Conservation (phyloP, 2,888 invertebrate genomes). For the Cerastis leucographa region DNA sequence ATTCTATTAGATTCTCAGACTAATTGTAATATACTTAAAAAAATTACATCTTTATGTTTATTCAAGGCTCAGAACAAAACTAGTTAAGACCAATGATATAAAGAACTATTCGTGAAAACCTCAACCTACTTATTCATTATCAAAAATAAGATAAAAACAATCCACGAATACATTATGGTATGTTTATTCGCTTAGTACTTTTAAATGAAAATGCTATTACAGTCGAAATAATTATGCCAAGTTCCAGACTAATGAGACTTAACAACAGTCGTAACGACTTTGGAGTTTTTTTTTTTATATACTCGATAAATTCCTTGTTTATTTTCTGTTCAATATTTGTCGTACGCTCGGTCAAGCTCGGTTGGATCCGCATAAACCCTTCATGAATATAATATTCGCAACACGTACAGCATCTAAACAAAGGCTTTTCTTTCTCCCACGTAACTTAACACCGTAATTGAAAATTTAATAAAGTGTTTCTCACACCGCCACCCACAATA, state of each 20-base stretch:
- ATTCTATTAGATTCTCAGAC: neutral
- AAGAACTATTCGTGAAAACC: neutral
- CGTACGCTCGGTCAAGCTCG: slow-evolving; percentile 32
- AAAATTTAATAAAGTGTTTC: slow-evolving; percentile 77
- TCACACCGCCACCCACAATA: slow-evolving; percentile 54
- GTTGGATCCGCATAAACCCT: slow-evolving; percentile 53
- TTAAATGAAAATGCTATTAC: slow-evolving; percentile 21
- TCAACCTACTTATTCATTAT: neutral
- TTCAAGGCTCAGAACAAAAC: neutral
- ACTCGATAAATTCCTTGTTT: slow-evolving; percentile 9
- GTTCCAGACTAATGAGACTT: slow-evolving; percentile 14
- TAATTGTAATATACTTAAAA: neutral
- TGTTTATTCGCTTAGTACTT: neutral
- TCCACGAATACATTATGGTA: neutral
- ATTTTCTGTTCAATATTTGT: slow-evolving; percentile 43
- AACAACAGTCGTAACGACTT: slow-evolving; percentile 14
- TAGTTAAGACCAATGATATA: neutral
- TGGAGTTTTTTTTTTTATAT: slow-evolving; percentile 3
- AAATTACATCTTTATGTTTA: neutral
- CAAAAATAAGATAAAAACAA: neutral
- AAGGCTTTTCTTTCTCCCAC: slow-evolving; percentile 55
- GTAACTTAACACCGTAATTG: slow-evolving; percentile 70
- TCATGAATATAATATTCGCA: slow-evolving; percentile 60
- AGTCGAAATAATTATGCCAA: slow-evolving; percentile 32
- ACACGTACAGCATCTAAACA: slow-evolving; percentile 56